Base-by-base conservation (phyloP, 2,113 vertebrate genomes). In the Antigone vipio region DNA sequence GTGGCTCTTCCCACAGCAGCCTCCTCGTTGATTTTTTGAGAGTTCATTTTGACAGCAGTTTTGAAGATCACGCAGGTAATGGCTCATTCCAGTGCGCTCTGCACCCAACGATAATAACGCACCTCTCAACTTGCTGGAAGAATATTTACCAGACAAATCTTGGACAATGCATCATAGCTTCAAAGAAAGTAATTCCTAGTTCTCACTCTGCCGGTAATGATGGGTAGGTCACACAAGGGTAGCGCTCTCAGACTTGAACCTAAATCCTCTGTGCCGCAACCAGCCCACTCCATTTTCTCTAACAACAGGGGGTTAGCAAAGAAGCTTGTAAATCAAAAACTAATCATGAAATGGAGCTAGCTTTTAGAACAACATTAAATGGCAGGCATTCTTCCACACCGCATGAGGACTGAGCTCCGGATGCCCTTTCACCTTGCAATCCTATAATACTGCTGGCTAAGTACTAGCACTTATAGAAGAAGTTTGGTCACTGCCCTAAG, bases 241-340 rank as follows among this genome's bases (percentile, higher is more conserved):
- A 80, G 66, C 2, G 4, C 45, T 53, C 45, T 75, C 22, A 67
- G 66, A 22, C 38, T 50, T 47, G 50, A 89, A 49, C n/a, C 15
- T 23, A 79, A 76, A 52, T 66, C 45, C 55, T 71, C 64, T 18
- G 34, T 34, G 50, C 72, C 3, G 9, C 59, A 27, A n/a, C 40
- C 50, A 85, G n/a, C 44, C 56, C 29, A 9, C 69, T 85, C 55
- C 49, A 58, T 76, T 67, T 91, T 75, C 64, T 81, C 30, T 34
- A 74, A 55, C 50, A 78, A 63, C 44, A 29, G 47, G 38, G 34
- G 17, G 5, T 69, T 24, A 91, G 45, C 47, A 45, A 85, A 86
- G 52, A 11, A 40, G 68, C 89, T 44, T 87, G 58, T 76, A 88
- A 90, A 90, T 63, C 53, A 92, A 89, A 88, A 76, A 27, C 49